Percentiles rank a stretch among this genome's conserved stretches.
Evolutionary conservation across 2,113 vertebrate genomes (phyloP).

Genomic region (Limnothrissa miodon): DNA sequence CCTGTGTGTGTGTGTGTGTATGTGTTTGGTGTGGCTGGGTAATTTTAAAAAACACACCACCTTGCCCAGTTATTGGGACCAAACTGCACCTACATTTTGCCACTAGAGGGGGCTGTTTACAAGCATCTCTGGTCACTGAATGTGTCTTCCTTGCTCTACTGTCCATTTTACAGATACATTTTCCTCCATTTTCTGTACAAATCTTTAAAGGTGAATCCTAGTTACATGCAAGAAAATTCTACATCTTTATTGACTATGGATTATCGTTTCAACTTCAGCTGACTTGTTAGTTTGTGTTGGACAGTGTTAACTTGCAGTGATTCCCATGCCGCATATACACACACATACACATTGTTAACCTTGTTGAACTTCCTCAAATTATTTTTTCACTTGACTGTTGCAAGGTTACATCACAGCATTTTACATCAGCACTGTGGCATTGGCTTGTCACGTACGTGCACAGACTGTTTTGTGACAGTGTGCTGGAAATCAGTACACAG

Average conservation of each 20-base stretch:
- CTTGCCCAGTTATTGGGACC: too few species aligned
- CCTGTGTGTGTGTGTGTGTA: too few species aligned
- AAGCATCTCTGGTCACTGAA: neutral
- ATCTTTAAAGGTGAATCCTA: neutral
- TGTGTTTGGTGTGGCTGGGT: too few species aligned
- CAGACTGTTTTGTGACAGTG: neutral
- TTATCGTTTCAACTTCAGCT: neutral
- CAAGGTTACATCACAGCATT: neutral
- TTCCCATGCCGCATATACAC: neutral
- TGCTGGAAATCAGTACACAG: neutral
- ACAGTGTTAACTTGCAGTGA: neutral
- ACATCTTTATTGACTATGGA: too few species aligned
- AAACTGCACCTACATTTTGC: too few species aligned
- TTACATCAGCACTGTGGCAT: neutral
- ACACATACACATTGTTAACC: conserved; percentile 4
- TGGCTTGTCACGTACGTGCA: neutral
- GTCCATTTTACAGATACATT: too few species aligned
- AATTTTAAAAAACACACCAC: too few species aligned
- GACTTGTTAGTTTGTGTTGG: neutral
- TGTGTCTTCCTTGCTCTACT: neutral
- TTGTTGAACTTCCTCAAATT: neutral
- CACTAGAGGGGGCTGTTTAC: conserved; percentile 3
- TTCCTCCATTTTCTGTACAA: neutral
- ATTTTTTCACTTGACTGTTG: neutral
- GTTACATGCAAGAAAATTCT: neutral